These are phyloP conservation scores for Amia ocellicauda DNA, from an alignment of 2,113 vertebrate genomes.

Conservation along the genomic window DNA sequence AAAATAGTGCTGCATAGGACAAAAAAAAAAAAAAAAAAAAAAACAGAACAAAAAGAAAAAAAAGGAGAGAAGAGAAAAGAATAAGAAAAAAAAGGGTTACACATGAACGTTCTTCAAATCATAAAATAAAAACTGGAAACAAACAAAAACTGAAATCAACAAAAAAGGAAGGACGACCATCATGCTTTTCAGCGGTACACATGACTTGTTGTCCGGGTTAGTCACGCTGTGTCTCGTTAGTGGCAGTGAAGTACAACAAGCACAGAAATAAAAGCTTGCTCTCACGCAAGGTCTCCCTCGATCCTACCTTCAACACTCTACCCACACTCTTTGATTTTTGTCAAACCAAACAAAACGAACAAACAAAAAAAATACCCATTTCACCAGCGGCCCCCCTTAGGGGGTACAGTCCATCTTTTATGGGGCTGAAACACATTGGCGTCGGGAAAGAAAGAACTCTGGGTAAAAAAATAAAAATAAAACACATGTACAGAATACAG, in stretches of 20 bases:
- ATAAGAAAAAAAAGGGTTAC: slow-evolving; percentile 94
- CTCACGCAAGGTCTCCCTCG: slow-evolving; percentile 26
- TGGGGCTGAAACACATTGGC: slow-evolving; percentile 11
- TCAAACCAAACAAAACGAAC: background rate
- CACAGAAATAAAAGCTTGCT: slow-evolving; percentile 16
- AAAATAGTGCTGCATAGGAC: slow-evolving; percentile 98
- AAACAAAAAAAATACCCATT: slow-evolving; percentile 23
- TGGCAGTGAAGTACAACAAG: slow-evolving; percentile 22
- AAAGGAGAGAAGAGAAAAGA: slow-evolving; percentile 86
- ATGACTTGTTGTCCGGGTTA: slow-evolving; percentile 28
- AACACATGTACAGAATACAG: slow-evolving; percentile 34
- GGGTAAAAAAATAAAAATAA: slow-evolving; percentile 38
- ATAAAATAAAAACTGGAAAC: slow-evolving; percentile 28
- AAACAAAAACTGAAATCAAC: slow-evolving; percentile 27
- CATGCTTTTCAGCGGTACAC: slow-evolving; percentile 62
- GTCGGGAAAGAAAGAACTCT: slow-evolving; percentile 20
- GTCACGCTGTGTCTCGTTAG: slow-evolving; percentile 36
- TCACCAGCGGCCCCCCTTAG: slow-evolving; percentile 9
- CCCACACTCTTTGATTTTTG: slow-evolving; percentile 12
- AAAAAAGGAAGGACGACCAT: slow-evolving; percentile 51
- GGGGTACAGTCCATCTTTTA: background rate
- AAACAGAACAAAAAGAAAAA: too few species aligned
- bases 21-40: slow-evolving; percentile 47
- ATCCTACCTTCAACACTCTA: slow-evolving; percentile 32
- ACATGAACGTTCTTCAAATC: slow-evolving; percentile 68